Base-by-base conservation (phyloP, 2,888 invertebrate species). In the Drosophila differens region DNA sequence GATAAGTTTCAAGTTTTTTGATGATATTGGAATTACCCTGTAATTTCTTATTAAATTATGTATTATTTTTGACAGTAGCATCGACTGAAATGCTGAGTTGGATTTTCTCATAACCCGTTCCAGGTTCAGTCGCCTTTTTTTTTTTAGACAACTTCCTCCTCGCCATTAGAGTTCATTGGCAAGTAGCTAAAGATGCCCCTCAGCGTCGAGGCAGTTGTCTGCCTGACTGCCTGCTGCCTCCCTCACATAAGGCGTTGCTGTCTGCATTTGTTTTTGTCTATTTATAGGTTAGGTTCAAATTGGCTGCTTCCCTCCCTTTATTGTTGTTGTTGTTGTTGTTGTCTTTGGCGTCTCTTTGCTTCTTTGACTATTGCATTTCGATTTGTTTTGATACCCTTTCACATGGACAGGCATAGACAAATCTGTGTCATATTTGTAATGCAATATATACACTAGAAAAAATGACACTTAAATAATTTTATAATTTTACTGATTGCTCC, bases 161-260 rank as follows among this genome's bases (percentile, higher is more conserved):
- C 47, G 47, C 19, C 53, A 44, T 54, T 35, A 67, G 70, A 84
- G 81, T 79, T 84, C 87, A 86, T 68, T 83, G 74, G 74, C 82
- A 79, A 76, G 35, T 39, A 60, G 65, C 54, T 41, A 52, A 65
- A 51, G 51, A 32, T 47, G 59, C 54, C 58, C 30, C 39, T 57
- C 51, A n/a, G 10, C 6, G 16, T 25, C 41, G 22, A 28, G 14
- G 10, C n/a, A 30, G 39, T 41, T 39, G 39, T 30, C 12, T 16
- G n/a, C n/a, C 32, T 12, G 71, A 59, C 35, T 25, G 58, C 47
- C n/a, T 70, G 74, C 49, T 82, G 47, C 25, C 47, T 73, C 73
- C 81, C 83, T 67, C 76, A 73, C 73, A 79, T 67, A 22, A 51
- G 62, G 64, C 57, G 33, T 39, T 67, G 54, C 53, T 63, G 69